Evolutionary conservation across 2,113 vertebrate species (phyloP).

Genomic region (Anoura caudifer): DNA sequence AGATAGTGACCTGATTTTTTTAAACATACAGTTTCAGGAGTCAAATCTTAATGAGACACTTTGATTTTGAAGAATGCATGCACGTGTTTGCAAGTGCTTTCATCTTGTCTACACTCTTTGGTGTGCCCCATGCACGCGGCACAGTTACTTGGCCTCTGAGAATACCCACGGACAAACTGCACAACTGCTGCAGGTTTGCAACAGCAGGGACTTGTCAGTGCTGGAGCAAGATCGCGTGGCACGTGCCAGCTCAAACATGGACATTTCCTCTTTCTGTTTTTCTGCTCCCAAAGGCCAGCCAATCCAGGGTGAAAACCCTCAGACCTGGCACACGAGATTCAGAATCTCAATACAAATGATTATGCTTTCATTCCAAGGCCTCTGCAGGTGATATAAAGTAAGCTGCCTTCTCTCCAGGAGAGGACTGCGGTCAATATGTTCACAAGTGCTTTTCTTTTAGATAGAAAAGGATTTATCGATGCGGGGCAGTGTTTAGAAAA

Average conservation of each 20-base stretch:
- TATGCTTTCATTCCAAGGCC: constrained; percentile 46
- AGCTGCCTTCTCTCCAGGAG: constrained; percentile 35
- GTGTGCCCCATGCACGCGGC: fast-evolving
- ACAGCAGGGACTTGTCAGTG: constrained; percentile 9
- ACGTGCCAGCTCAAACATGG: constrained; percentile 74
- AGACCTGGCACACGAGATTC: constrained; percentile 64
- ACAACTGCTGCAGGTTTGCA: not conserved
- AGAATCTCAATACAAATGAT: constrained; percentile 57
- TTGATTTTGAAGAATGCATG: not conserved
- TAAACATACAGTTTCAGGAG: not conserved
- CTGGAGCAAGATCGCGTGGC: not conserved
- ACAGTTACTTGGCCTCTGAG: not conserved
- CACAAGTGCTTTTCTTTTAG: constrained; percentile 12
- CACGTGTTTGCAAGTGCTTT: not conserved
- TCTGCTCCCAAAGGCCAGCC: constrained; percentile 66
- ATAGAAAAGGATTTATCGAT: not conserved
- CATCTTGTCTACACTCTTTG: not conserved
- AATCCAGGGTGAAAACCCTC: constrained; percentile 53
- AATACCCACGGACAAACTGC: constrained; percentile 36
- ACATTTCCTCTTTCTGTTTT: constrained; percentile 73
- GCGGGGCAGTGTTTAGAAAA: not conserved
- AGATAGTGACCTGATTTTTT: not conserved
- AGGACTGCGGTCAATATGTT: not conserved
- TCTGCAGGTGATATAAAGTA: constrained; percentile 70
- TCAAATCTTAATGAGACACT: not conserved